These are phyloP conservation scores for Anhinga anhinga DNA, from an alignment of 2,113 vertebrate species.

Conservation along the genomic window DNA sequence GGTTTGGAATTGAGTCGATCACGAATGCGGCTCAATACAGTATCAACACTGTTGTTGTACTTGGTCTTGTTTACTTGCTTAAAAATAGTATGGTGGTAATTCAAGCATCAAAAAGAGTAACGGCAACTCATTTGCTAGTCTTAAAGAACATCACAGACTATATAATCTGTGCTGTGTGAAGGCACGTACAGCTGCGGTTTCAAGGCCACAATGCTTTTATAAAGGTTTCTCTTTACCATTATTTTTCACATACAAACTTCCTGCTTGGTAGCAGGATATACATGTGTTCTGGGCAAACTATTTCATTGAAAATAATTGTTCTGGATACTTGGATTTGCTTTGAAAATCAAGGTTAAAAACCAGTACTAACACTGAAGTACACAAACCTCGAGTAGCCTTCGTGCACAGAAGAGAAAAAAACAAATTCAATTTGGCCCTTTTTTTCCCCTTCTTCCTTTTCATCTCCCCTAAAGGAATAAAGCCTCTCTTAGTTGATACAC, in stretches of 20 bases:
- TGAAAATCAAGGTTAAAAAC: not conserved
- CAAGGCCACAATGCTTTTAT: not conserved
- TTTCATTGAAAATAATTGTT: not conserved
- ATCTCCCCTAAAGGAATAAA: not conserved
- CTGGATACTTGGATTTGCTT: not conserved
- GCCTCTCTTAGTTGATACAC: not conserved
- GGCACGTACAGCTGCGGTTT: not conserved
- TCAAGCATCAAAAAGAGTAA: not conserved
- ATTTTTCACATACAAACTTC: not conserved
- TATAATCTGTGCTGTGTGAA: not conserved
- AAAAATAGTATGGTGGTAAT: not conserved
- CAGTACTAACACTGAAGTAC: rapidly evolving
- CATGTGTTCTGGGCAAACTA: not conserved
- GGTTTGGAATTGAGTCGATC: not conserved
- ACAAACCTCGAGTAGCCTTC: not conserved
- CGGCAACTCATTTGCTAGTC: not conserved
- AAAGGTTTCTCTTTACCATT: not conserved
- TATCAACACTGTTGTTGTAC: not conserved
- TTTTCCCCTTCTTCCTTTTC: not conserved
- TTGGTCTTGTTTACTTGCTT: not conserved
- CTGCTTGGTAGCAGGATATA: not conserved
- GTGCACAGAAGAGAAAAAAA: not conserved
- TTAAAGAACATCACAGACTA: not conserved
- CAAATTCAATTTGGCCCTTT: not conserved
- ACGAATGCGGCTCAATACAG: not conserved